Percentiles rank a stretch among this genome's conserved stretches.
phyloP scores from a whole-genome alignment of 2,888 invertebrate species.

The Theretra japonica region DNA sequence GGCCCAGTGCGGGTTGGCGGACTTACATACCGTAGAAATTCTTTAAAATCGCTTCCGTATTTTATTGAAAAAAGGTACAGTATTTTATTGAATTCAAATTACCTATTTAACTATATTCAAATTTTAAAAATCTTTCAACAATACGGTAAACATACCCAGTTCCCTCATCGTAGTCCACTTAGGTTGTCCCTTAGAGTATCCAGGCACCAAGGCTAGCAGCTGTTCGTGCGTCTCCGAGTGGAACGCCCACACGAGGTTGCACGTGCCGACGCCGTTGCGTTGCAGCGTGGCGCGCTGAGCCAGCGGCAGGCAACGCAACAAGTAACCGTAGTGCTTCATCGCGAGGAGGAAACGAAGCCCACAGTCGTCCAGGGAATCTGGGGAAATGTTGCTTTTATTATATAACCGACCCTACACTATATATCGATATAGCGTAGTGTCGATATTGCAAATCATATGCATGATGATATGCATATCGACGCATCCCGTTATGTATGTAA shows the following conservation, averaged over 20 bases:
- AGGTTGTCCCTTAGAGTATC: slow-evolving; percentile 92
- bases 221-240: slow-evolving; percentile 99
- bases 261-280: slow-evolving; percentile 93
- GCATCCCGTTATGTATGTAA: too few relatives aligned
- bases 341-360: slow-evolving; percentile 97
- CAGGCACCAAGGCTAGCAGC: slow-evolving; percentile 94
- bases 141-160: slow-evolving; percentile 82
- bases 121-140: neutral
- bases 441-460: too few relatives aligned
- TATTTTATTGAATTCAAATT: too few relatives aligned
- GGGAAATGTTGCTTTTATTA: neutral
- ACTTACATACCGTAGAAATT: too few relatives aligned
- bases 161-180: slow-evolving; percentile 96
- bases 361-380: slow-evolving; percentile 97
- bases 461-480: too few relatives aligned
- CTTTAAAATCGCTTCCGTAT: too few relatives aligned
- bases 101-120: too few relatives aligned
- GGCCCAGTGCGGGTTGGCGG: too few relatives aligned
- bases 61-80: too few relatives aligned
- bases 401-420: neutral
- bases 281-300: slow-evolving; percentile 94
- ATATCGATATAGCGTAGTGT: too few relatives aligned
- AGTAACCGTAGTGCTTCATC: slow-evolving; percentile 98
- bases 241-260: slow-evolving; percentile 99
- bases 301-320: slow-evolving; percentile 96